Conservation (phyloP, 1,140 invertebrate species). For the Yoshiicerus persimilis region DNA sequence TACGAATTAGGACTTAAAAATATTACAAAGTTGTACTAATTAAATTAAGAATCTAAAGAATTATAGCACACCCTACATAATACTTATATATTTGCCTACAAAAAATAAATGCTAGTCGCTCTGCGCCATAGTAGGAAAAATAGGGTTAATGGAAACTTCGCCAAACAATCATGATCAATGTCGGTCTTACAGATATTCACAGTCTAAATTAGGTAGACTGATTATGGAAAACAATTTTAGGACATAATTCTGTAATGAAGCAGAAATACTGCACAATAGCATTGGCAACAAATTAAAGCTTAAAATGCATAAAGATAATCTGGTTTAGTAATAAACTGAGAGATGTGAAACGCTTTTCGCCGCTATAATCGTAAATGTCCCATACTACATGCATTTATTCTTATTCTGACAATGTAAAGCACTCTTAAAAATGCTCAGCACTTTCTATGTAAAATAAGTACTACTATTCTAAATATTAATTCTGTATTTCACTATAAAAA, state of each 20-base stretch:
- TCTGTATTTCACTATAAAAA: too few species aligned
- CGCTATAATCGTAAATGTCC: background rate
- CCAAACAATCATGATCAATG: background rate
- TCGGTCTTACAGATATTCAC: background rate
- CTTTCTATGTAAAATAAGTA: background rate
- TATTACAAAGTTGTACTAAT: too few species aligned
- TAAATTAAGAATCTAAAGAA: too few species aligned
- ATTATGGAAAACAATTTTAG: background rate
- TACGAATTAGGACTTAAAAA: too few species aligned
- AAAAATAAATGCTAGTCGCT: background rate
- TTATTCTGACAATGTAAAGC: background rate
- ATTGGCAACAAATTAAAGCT: background rate
- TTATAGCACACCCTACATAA: too few species aligned
- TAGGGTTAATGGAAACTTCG: background rate
- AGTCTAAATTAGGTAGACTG: background rate
- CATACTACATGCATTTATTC: background rate
- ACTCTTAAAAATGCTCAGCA: background rate
- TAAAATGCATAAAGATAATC: too few species aligned
- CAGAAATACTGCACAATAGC: background rate
- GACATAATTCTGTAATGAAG: background rate
- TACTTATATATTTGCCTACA: background rate
- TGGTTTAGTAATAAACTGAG: background rate
- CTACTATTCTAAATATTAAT: background rate
- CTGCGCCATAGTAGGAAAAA: background rate
- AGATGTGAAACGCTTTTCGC: background rate